Evolutionary conservation across 2,797 vertebrate genomes (phyloP).

Genomic region (Falco cherrug): DNA sequence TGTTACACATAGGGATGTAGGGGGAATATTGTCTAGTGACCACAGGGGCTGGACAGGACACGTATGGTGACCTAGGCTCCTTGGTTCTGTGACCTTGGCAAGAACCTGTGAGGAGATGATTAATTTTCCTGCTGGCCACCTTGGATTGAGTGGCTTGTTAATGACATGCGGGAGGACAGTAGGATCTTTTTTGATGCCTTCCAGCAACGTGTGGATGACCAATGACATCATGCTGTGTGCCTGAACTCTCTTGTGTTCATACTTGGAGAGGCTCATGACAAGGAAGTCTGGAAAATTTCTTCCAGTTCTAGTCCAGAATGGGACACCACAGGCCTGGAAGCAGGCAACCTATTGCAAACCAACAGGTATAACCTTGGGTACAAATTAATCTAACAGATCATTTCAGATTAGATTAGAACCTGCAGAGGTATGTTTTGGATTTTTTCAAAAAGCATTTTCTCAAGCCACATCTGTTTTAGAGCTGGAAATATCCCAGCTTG

Average conservation of each 20-base stretch:
- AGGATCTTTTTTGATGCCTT: neutral
- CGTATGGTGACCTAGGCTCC: neutral
- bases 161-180: neutral
- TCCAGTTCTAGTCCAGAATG: neutral
- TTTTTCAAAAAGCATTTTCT: neutral
- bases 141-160: neutral
- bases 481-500: neutral
- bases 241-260: neutral
- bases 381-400: neutral
- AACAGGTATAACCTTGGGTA: neutral
- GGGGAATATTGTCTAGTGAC: neutral
- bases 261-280: neutral
- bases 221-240: neutral
- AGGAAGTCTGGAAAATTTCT: neutral
- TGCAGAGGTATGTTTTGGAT: neutral
- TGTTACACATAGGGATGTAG: neutral
- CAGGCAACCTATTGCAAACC: neutral
- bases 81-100: neutral
- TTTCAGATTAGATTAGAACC: neutral
- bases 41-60: neutral
- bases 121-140: conserved; percentile 1
- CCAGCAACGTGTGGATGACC: neutral
- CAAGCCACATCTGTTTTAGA: neutral
- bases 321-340: neutral
- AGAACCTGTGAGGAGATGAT: neutral